Evolutionary conservation across 2,113 vertebrate genomes (phyloP), one percentile per base, ranked within the genome.

Genomic region (Calyptommatus sinebrachiatus): DNA sequence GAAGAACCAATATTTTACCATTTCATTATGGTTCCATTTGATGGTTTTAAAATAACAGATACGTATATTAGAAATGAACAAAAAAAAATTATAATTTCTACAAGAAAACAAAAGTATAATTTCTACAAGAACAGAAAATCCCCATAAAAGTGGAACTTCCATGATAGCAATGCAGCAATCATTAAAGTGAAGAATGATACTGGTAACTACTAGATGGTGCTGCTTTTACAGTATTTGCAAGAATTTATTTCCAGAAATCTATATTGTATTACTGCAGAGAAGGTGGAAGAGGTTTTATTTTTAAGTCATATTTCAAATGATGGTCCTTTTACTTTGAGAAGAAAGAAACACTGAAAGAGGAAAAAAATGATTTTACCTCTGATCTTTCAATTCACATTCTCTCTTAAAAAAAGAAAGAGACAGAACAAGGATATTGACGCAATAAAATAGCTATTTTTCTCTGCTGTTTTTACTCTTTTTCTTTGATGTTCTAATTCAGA

Each of bases 231-330:
- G 75, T 69, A 81, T 62, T 20, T 69, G n/a, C 31, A 81, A 45
- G 24, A 26, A 6, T 45, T 26, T 11, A 18, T 60, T 68, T 68
- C 71, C 24, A 46, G 9, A 6, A 75, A 48, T 68, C 46, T n/a
- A 35, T n/a, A 61, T 46, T 61, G 20, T 24, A 24, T 16, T 28
- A 24, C 16, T 24, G 5, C 65, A 75, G n/a, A 75, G 75, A 48
- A 78, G 31, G 31, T 22, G 67, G 28, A 62, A 24, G 21, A 26
- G n/a, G 66, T 81, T 75, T 76, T 81, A 21, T 81, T 81, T 29
- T n/a, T 69, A 74, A 57, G 68, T 76, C 53, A 81, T 48, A 22
- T 31, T 81, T 81, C 73, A 70, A 65, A 69, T 61, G 24, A 22
- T 46, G 12, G 61, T 69, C 65, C 22, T 62, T 76, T 31, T 35